A percentile compares a stretch with the other conserved stretches of the same genome.
phyloP scores from a whole-genome alignment of 2,113 vertebrate genomes.

The Carettochelys insculpta region DNA sequence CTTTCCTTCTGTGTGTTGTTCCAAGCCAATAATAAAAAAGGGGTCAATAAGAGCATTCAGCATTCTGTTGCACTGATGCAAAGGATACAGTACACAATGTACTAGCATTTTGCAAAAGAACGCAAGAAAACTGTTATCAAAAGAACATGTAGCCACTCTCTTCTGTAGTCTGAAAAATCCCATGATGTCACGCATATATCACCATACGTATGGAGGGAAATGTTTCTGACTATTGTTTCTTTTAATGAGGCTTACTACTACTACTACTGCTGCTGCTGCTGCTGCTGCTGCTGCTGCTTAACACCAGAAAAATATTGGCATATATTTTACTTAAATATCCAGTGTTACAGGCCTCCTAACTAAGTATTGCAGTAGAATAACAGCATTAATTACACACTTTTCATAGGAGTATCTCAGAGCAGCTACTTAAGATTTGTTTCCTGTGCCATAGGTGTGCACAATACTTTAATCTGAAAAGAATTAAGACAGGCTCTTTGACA shows the following conservation, averaged over 20 bases:
- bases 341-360: not conserved
- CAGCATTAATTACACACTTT: not conserved
- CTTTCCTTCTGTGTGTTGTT: not conserved
- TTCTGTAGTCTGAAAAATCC: fast-evolving
- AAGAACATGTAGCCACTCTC: not conserved
- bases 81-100: fast-evolving
- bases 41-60: not conserved
- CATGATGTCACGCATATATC: fast-evolving
- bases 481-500: fast-evolving
- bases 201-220: not conserved
- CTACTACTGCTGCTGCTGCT: too few relatives aligned
- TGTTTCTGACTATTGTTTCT: not conserved
- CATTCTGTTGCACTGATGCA: fast-evolving
- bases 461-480: not conserved
- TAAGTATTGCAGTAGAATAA: not conserved
- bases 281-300: too few relatives aligned
- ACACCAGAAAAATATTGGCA: not conserved
- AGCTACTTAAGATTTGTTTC: fast-evolving
- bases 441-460: fast-evolving
- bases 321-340: not conserved
- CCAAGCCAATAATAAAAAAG: not conserved
- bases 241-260: too few relatives aligned
- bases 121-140: not conserved
- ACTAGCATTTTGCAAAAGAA: not conserved
- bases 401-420: not conserved